Percentiles rank a stretch among this genome's conserved stretches.
phyloP scores from a whole-genome alignment of 2,888 invertebrate genomes.

The Microplitis manilae region DNA sequence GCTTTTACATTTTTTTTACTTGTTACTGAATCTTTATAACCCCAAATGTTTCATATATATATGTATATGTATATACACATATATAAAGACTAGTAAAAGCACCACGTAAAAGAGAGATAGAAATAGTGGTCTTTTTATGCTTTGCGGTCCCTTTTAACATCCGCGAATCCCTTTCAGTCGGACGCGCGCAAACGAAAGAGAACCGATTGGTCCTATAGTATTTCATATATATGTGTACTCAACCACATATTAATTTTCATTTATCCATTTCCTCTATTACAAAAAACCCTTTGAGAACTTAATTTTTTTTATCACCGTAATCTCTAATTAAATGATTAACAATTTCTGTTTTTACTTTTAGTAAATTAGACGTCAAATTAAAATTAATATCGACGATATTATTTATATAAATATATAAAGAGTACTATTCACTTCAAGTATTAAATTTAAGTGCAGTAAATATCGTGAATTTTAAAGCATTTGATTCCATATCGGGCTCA shows the following conservation, averaged over 20 bases:
- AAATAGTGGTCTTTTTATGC: conserved; percentile 43
- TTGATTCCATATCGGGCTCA: too few species aligned
- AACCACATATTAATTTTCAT: conserved; percentile 5
- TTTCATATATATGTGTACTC: conserved; percentile 31
- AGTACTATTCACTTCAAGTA: too few species aligned
- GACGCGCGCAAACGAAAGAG: conserved; percentile 33
- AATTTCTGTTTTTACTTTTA: not conserved
- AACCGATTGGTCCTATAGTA: conserved; percentile 39
- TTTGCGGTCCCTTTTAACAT: conserved; percentile 45
- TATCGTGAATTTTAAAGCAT: too few species aligned
- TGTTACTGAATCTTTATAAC: not conserved
- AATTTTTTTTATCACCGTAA: not conserved
- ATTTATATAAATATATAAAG: too few species aligned
- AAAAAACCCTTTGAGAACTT: not conserved
- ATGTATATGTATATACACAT: not conserved
- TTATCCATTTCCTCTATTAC: conserved; percentile 2
- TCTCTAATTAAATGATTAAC: not conserved
- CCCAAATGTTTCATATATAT: not conserved
- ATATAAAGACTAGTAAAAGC: not conserved
- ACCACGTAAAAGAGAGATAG: not conserved
- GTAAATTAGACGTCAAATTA: too few species aligned
- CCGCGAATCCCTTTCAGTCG: conserved; percentile 48
- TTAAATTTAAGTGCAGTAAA: too few species aligned
- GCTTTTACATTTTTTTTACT: conserved; percentile 1
- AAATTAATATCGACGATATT: too few species aligned